A percentile compares a stretch with the other conserved stretches of the same genome.
phyloP scores from a whole-genome alignment of 1,140 invertebrate species.

The Panulirus ornatus region DNA sequence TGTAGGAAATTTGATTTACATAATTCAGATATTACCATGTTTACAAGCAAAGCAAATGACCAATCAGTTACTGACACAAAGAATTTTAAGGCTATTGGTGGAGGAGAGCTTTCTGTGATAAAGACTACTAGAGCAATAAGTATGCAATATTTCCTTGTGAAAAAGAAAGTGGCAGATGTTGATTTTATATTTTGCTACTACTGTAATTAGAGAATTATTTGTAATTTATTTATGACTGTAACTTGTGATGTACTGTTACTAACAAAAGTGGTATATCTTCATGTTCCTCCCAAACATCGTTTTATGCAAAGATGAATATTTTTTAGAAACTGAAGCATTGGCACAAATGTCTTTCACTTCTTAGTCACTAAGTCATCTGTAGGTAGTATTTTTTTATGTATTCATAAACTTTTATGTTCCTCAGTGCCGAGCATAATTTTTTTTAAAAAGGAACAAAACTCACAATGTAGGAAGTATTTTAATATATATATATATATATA shows the following conservation, averaged over 20 bases:
- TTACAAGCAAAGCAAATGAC: background rate
- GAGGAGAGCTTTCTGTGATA: constrained; percentile 49
- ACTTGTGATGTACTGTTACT: constrained; percentile 16
- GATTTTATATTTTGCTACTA: constrained; percentile 5
- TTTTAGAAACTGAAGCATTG: background rate
- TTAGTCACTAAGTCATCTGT: constrained; percentile 3
- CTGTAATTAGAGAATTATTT: constrained; percentile 4
- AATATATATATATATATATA: constrained; percentile 39
- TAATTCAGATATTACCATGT: background rate
- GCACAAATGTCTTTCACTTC: background rate
- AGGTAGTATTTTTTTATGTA: background rate
- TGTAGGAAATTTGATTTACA: too few species aligned
- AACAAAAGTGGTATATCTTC: background rate
- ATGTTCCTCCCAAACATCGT: background rate
- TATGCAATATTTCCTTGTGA: constrained; percentile 37
- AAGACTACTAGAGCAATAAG: constrained; percentile 21
- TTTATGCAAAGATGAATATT: background rate
- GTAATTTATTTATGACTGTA: constrained; percentile 34
- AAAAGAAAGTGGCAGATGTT: background rate
- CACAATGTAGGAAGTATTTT: constrained; percentile 27
- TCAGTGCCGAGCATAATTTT: background rate
- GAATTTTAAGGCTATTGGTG: constrained; percentile 27
- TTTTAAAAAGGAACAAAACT: background rate
- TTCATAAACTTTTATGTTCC: constrained; percentile 7
- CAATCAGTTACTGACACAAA: background rate